Conservation (phyloP, 2,888 invertebrate genomes). For the Cryptophagus acutangulus region DNA sequence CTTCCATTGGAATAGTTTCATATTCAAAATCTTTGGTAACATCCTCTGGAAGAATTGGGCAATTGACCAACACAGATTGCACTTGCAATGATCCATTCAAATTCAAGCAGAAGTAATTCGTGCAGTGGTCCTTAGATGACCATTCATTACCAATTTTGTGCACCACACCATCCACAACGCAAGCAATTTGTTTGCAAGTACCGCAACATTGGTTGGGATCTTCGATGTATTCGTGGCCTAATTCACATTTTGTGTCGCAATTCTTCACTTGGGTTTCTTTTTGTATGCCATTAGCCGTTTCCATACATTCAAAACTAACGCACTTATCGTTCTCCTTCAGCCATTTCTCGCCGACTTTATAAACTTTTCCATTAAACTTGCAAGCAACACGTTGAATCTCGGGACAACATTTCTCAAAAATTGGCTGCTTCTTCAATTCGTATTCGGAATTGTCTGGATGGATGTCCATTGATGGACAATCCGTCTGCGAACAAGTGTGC, state of each 20-base stretch:
- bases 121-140: conserved; percentile 60
- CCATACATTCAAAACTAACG: conserved; percentile 52
- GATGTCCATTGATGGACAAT: conserved; percentile 50
- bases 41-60: conserved; percentile 49
- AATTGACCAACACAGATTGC: conserved; percentile 52
- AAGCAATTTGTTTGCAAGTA: conserved; percentile 55
- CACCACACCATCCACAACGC: conserved; percentile 51
- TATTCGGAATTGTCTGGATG: conserved; percentile 53
- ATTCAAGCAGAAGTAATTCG: conserved; percentile 55
- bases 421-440: conserved; percentile 51
- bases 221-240: conserved; percentile 55
- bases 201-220: conserved; percentile 57
- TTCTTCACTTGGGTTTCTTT: conserved; percentile 52
- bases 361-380: conserved; percentile 44
- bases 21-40: conserved; percentile 51
- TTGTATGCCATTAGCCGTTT: conserved; percentile 48
- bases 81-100: conserved; percentile 53
- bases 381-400: conserved; percentile 56
- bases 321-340: conserved; percentile 53
- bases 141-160: conserved; percentile 54
- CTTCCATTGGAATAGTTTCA: conserved; percentile 47
- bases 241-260: conserved; percentile 51
- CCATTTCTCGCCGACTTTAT: conserved; percentile 58
- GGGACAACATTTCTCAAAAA: conserved; percentile 63
- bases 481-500: conserved; percentile 50